phyloP scores from a whole-genome alignment of 2,113 vertebrate genomes.

The Mus pahari region DNA sequence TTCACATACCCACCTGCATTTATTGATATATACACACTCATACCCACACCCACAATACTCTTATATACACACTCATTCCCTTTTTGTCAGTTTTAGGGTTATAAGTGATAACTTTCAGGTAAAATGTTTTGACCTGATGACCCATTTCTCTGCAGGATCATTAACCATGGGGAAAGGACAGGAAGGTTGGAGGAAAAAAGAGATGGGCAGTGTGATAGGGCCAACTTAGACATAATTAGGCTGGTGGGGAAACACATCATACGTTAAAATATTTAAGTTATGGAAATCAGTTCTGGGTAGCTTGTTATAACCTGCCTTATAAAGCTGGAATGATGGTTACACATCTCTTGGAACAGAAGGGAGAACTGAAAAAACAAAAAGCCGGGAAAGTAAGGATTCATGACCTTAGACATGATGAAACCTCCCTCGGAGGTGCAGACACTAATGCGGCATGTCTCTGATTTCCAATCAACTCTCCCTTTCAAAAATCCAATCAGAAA shows the following conservation, averaged over 20 bases:
- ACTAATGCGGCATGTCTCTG: background rate
- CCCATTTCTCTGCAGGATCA: background rate
- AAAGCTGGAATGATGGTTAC: background rate
- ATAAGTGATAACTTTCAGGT: background rate
- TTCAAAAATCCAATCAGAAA: constrained; percentile 43
- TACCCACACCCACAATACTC: background rate
- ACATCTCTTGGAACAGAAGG: constrained; percentile 10
- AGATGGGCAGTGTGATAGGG: background rate
- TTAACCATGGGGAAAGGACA: too few species aligned
- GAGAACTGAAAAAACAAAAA: constrained; percentile 11
- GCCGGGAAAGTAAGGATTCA: background rate
- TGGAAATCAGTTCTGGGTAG: background rate
- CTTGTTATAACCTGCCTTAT: constrained; percentile 16
- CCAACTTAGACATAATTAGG: background rate
- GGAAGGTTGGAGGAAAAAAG: background rate
- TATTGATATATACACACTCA: background rate
- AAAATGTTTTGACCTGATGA: background rate
- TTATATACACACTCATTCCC: background rate
- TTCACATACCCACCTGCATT: too few species aligned
- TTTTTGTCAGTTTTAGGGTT: background rate
- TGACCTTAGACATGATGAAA: background rate
- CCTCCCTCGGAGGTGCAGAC: background rate
- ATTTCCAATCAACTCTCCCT: constrained; percentile 31
- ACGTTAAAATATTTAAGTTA: constrained; percentile 17
- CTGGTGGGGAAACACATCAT: background rate